Base-by-base conservation (phyloP, 2,888 invertebrate genomes). In the Lagria hirta region DNA sequence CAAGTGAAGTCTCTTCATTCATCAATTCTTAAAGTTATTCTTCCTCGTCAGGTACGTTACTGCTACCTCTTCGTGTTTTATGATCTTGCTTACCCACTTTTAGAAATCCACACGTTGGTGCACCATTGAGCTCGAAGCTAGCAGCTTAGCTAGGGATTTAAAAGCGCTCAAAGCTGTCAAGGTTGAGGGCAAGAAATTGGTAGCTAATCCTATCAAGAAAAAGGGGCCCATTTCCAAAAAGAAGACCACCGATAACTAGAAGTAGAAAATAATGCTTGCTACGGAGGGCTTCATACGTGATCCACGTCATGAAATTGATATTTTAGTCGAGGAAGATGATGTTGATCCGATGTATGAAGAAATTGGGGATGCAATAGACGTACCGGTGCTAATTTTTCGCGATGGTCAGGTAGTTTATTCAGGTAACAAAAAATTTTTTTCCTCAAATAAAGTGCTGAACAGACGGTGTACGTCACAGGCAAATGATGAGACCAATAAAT, bases 41-140 rank as follows among this genome's bases (percentile, higher is more conserved):
- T 68, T 18, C 64, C 66, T 2, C 48, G 67, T 49, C 66, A 66
- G 62, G 66, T 65, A 48, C 49, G 49, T 49, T n/a, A 18, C 65
- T 65, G 61, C 64, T 64, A 50, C 50, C 3, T 38, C 4, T 16
- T 20, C 17, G 10, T 20, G 4, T 8, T 18, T 26, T 36, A 15
- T 22, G 35, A 8, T 23, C 2, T 56, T 57, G 17, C 38, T n/a
- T n/a, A n/a, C n/a, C n/a, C n/a, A n/a, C n/a, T n/a, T n/a, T n/a
- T n/a, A 64, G 63, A 62, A 64, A 52, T 58, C 62, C 6, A 51
- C 58, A 12, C 61, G 62, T 16, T 65, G 61, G 60, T 66, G 66
- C 48, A 51, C 55, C n/a, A 48, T 64, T 7, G 49, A 53, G 5
- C 60, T 64, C 45, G 54, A 54, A 27, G 52, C 37, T 33, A 29